Percentiles rank a stretch among this genome's conserved stretches.
These are phyloP conservation scores for Mactromeris polynyma DNA, from an alignment of 2,888 invertebrate species.

Conservation along the genomic window DNA sequence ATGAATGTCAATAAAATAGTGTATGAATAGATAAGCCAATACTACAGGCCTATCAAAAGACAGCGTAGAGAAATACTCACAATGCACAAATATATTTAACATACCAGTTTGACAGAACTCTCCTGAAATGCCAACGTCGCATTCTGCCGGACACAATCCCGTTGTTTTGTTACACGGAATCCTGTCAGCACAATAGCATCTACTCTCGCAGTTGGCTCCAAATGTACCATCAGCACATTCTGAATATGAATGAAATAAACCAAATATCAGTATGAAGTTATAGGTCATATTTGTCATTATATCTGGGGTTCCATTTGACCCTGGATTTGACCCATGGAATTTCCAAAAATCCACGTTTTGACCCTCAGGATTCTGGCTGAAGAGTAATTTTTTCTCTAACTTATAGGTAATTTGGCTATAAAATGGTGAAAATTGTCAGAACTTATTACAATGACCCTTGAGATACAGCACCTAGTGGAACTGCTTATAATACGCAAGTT, in stretches of 20 bases:
- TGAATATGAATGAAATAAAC: background rate
- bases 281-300: background rate
- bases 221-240: constrained; percentile 65
- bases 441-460: too few relatives aligned
- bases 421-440: too few relatives aligned
- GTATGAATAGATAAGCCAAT: background rate
- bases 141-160: constrained; percentile 63
- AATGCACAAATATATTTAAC: background rate
- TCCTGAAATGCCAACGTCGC: constrained; percentile 52
- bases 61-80: too few relatives aligned
- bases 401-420: too few relatives aligned
- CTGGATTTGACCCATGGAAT: background rate
- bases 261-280: background rate
- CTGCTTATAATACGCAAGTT: background rate
- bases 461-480: too few relatives aligned
- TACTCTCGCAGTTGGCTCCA: constrained; percentile 55
- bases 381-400: too few relatives aligned
- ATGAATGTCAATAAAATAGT: background rate
- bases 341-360: too few relatives aligned
- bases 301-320: too few relatives aligned
- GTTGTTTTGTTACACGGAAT: constrained; percentile 60
- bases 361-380: too few relatives aligned
- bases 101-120: constrained; percentile 58
- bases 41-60: too few relatives aligned
- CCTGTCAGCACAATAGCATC: constrained; percentile 61